Percentiles rank a stretch among this genome's conserved stretches.
These are phyloP conservation scores for Ceratoteleas bidentatus DNA, from an alignment of 1,140 invertebrate genomes.

Conservation along the genomic window DNA sequence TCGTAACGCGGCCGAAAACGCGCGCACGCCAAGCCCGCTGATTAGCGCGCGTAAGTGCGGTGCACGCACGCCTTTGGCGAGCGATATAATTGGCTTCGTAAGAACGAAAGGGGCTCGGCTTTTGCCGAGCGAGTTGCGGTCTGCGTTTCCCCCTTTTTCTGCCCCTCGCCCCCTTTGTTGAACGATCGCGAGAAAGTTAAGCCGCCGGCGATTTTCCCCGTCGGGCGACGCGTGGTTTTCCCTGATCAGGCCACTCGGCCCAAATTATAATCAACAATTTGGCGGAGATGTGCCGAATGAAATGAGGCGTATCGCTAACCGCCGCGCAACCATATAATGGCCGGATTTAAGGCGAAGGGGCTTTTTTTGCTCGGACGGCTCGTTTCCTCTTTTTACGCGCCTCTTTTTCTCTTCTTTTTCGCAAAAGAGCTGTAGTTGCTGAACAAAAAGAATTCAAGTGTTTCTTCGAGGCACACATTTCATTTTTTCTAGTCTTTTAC, in stretches of 20 bases:
- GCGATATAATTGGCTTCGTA: constrained; percentile 75
- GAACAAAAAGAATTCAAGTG: too few species aligned
- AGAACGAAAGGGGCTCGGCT: constrained; percentile 71
- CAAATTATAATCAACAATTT: constrained; percentile 55
- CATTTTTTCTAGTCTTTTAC: too few species aligned
- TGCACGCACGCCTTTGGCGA: constrained; percentile 70
- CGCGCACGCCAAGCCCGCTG: constrained; percentile 19
- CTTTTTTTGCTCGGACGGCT: not conserved
- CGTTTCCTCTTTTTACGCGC: too few species aligned
- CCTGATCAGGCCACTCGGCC: constrained; percentile 66
- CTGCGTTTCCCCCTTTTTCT: constrained; percentile 43
- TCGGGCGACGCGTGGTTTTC: constrained; percentile 60
- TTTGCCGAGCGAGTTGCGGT: constrained; percentile 70
- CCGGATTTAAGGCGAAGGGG: not conserved
- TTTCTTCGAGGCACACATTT: too few species aligned
- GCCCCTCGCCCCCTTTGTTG: constrained; percentile 16
- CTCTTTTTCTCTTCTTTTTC: too few species aligned
- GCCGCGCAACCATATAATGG: not conserved
- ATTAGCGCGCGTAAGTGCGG: constrained; percentile 66
- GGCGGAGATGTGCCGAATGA: constrained; percentile 7
- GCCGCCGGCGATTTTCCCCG: constrained; percentile 41
- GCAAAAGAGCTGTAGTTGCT: too few species aligned
- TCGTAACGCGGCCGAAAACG: constrained; percentile 1
- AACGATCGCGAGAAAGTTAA: constrained; percentile 39
- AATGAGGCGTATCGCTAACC: constrained; percentile 25